Evolutionary conservation across 2,888 invertebrate species (phyloP).

Genomic region (Smittia aterrima): DNA sequence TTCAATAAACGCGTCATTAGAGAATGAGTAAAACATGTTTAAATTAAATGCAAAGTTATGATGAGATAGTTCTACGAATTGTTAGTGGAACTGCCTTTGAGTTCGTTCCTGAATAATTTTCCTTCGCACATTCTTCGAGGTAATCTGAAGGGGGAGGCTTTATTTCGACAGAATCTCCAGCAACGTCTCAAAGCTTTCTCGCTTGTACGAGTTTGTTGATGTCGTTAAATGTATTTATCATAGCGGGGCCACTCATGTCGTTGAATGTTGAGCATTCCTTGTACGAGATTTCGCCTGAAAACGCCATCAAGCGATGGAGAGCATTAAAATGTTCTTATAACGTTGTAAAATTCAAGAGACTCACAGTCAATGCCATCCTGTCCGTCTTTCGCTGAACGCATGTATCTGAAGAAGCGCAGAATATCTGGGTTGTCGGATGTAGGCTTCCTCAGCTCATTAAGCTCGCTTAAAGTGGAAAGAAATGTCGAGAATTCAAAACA

Average conservation of each 20-base stretch:
- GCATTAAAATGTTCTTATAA: not conserved
- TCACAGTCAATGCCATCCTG: constrained; percentile 74
- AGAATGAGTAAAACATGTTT: no score
- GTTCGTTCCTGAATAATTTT: no score
- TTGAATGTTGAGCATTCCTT: constrained; percentile 65
- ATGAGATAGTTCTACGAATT: no score
- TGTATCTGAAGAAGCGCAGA: constrained; percentile 82
- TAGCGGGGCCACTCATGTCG: constrained; percentile 70
- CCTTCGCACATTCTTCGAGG: no score
- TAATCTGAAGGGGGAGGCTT: no score
- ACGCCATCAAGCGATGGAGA: no score
- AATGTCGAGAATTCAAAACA: not conserved
- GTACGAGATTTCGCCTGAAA: constrained; percentile 57
- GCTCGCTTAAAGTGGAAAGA: constrained; percentile 61
- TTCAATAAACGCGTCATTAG: no score
- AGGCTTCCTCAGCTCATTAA: constrained; percentile 81
- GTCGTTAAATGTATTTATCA: constrained; percentile 82
- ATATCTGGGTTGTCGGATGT: constrained; percentile 85
- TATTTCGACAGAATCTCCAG: no score
- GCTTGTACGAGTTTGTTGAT: constrained; percentile 85
- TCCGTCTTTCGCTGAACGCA: constrained; percentile 85
- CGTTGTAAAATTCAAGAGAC: not conserved
- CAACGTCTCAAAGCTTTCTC: constrained; percentile 55
- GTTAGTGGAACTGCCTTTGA: no score
- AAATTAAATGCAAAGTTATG: no score